Evolutionary conservation across 1,140 invertebrate genomes (phyloP).

Genomic region (Carposina sasakii): DNA sequence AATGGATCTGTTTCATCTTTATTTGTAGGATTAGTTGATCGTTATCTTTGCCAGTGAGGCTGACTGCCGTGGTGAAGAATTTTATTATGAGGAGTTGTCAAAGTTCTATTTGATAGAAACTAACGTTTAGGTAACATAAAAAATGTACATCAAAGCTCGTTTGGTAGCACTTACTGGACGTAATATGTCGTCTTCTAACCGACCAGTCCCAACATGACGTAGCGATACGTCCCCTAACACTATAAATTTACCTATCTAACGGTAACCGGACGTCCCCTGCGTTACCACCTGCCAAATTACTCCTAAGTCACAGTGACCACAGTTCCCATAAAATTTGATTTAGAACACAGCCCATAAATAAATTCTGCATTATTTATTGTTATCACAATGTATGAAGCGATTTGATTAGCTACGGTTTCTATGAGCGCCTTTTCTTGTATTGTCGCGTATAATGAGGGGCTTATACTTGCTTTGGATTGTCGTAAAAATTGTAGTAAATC

Average conservation of each 20-base stretch:
- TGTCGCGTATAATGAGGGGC: background rate
- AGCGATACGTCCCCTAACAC: slow-evolving; percentile 14
- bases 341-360: slow-evolving; percentile 62
- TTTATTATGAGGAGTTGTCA: too few species aligned
- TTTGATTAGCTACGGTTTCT: slow-evolving; percentile 55
- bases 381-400: slow-evolving; percentile 45
- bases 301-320: slow-evolving; percentile 50
- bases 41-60: too few species aligned
- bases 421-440: slow-evolving; percentile 19
- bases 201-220: too few species aligned
- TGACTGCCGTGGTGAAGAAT: too few species aligned
- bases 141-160: too few species aligned
- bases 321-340: slow-evolving; percentile 68
- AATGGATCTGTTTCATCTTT: too few species aligned
- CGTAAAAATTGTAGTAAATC: slow-evolving; percentile 5
- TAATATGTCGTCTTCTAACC: too few species aligned
- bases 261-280: slow-evolving; percentile 18
- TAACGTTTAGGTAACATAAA: too few species aligned
- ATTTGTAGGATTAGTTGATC: too few species aligned
- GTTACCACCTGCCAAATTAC: slow-evolving; percentile 48
- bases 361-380: slow-evolving; percentile 49
- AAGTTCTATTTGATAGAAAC: too few species aligned
- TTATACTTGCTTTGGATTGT: background rate
- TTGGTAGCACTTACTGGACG: too few species aligned
- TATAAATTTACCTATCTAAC: background rate